Percentiles rank a stretch among this genome's conserved stretches.
Evolutionary conservation across 2,888 invertebrate species (phyloP).

Genomic region (Agrilus mali): DNA sequence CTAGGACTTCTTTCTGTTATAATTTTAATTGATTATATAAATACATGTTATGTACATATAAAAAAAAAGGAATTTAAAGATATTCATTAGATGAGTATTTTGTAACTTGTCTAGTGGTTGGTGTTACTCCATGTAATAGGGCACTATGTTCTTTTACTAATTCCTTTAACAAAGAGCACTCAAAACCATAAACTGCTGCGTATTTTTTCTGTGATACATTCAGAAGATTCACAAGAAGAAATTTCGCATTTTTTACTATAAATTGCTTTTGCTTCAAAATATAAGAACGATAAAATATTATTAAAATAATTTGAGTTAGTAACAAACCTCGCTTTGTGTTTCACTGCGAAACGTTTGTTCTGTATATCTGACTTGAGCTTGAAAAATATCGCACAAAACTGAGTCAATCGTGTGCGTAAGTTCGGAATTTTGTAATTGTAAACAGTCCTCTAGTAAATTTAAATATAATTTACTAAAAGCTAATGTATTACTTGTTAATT

Average conservation of each 20-base stretch:
- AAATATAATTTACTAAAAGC: conserved; percentile 68
- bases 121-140: conserved; percentile 38
- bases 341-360: conserved; percentile 42
- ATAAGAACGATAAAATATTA: conserved; percentile 15
- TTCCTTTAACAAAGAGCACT: conserved; percentile 39
- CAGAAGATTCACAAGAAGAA: conserved; percentile 53
- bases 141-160: conserved; percentile 44
- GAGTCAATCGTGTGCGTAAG: conserved; percentile 61
- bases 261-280: conserved; percentile 32
- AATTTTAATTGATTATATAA: too few relatives aligned
- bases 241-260: conserved; percentile 56
- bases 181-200: conserved; percentile 45
- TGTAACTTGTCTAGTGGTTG: conserved; percentile 47
- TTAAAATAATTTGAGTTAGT: conserved; percentile 3
- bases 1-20: too few relatives aligned
- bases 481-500: conserved; percentile 66
- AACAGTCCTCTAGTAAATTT: conserved; percentile 60
- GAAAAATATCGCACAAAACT: conserved; percentile 59
- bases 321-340: conserved; percentile 40
- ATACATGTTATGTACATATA: background rate
- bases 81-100: conserved; percentile 59
- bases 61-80: conserved; percentile 31
- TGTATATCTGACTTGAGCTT: conserved; percentile 56
- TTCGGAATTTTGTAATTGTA: conserved; percentile 63
- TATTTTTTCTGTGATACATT: conserved; percentile 50